Conservation (phyloP, 2,888 invertebrate genomes). For the Sminthurinus aureus region DNA sequence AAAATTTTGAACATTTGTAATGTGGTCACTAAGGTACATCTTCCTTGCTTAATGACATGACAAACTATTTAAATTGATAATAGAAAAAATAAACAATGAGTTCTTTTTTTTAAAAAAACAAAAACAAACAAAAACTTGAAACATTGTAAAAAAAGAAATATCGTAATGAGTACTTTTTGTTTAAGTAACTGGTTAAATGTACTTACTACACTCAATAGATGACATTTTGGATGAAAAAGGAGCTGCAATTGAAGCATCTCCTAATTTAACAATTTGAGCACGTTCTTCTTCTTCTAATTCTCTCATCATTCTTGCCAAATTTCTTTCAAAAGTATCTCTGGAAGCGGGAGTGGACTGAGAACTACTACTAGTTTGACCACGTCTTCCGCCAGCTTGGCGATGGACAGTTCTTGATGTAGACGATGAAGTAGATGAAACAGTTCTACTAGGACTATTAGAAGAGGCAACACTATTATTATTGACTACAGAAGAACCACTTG, state of each 20-base stretch:
- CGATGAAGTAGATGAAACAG: background rate
- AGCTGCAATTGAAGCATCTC: constrained; percentile 98
- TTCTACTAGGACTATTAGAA: background rate
- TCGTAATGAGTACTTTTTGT: too few relatives aligned
- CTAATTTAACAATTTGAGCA: constrained; percentile 89
- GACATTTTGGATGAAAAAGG: constrained; percentile 98
- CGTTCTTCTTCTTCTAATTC: constrained; percentile 88
- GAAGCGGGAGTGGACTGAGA: background rate
- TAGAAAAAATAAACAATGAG: background rate
- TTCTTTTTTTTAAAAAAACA: background rate
- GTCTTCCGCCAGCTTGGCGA: constrained; percentile 6
- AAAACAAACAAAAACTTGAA: background rate
- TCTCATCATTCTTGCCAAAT: constrained; percentile 76
- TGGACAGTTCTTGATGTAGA: background rate
- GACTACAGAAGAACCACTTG: background rate
- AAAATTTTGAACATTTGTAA: constrained; percentile 99
- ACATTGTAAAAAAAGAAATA: too few relatives aligned
- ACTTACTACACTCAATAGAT: constrained; percentile 92
- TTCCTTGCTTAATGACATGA: constrained; percentile 98
- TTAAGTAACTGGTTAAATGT: too few relatives aligned
- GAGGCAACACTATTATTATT: constrained; percentile 4
- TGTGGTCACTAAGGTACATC: constrained; percentile 98
- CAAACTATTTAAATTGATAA: constrained; percentile 74
- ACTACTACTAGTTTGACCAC: background rate
- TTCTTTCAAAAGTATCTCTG: constrained; percentile 61